Base-by-base conservation (phyloP, 2,797 vertebrate species). In the Gephyroberyx darwinii region DNA sequence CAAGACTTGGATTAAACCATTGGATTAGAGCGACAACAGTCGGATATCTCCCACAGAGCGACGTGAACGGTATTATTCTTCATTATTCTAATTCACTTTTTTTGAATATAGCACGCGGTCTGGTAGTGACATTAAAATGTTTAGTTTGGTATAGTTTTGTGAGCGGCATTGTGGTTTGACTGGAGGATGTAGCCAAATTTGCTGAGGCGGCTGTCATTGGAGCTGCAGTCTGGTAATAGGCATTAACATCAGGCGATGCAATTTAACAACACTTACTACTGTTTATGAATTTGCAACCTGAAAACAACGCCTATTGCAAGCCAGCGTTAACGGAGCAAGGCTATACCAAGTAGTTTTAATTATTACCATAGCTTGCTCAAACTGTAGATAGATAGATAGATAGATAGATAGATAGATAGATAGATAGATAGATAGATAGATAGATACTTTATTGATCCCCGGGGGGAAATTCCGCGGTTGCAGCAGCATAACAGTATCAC, bases 201-300 rank as follows among this genome's bases (percentile, higher is more conserved):
- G 77, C 73, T 35, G 77, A 65, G 70, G 65, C 80, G 85, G 85
- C 84, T 83, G 84, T 88, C 81, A 84, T 53, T 22, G 63, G 50
- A 81, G 71, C 84, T 65, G 54, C 61, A 39, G 56, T 60, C 31
- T 20, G 19, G 31, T 52, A 10, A 10, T n/a, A 1, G 43, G 65
- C 50, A n/a, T 67, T 8, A 39, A 31, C 68, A 14, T 16, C 5
- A 20, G 33, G 33, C 33, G 31, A 35, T 35, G 33, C 55, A 4
- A 26, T 13, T 22, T 26, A 3, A 14, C 10, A 5, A 14, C 51
- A 43, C 33, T 78, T 59, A 8, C 1, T 17, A 2, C 35, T 66
- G 54, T 55, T 77, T 47, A 51, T 69, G 58, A 56, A 55, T 45
- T 30, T 0, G 3, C 17, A 57, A 9, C 5, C 2, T 0, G 20